Base-by-base conservation (phyloP, 2,113 vertebrate genomes). In the Python bivittatus region DNA sequence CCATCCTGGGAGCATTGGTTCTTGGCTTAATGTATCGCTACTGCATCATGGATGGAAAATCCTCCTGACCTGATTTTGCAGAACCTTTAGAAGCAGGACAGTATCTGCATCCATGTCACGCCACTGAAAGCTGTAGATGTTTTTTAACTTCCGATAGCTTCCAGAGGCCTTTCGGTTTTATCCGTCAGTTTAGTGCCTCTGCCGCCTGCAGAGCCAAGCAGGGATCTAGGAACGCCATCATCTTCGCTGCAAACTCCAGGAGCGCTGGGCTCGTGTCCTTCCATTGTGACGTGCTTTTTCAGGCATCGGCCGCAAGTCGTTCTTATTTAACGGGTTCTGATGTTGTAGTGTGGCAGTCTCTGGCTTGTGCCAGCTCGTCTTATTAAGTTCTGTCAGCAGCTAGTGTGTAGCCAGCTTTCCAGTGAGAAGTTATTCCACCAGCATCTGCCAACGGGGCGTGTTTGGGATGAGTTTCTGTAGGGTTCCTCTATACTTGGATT, bases 11-110 rank as follows among this genome's bases (percentile, higher is more conserved):
- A 20, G 98, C 98, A 0, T 83, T 96, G 79, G 95, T 98, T 68
- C 42, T 99, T 91, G 99, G 98, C 38, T 88, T 99, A 88, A 96
- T 99, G 97, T 99, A 99, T 96, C 99, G 99, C 72, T 99, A 97
- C 95, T 99, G 98, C 94, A 56, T 95, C 88, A 33, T 96, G 54
- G 99, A 99, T 88, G 98, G 98, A 96, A 99, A 96, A 95, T 98
- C 97, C 84, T 98, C 98, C 68, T 98, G 98, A 98, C 44, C 86
- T 79, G 93, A 23, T 90, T 86, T 38, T 64, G 86, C 27, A 91
- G 94, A 61, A 90, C 88, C 85, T 96, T 95, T 25, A 94, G 94
- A 94, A 94, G 48, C 84, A 58, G 79, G 20, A 86, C 48, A 3
- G 42, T 42, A 42, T 22, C 72, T 42, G 72, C 72, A 84, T 12